Evolutionary conservation across 2,113 vertebrate species (phyloP), one percentile per base, ranked within the genome.

Genomic region (Circaetus cinerascens): DNA sequence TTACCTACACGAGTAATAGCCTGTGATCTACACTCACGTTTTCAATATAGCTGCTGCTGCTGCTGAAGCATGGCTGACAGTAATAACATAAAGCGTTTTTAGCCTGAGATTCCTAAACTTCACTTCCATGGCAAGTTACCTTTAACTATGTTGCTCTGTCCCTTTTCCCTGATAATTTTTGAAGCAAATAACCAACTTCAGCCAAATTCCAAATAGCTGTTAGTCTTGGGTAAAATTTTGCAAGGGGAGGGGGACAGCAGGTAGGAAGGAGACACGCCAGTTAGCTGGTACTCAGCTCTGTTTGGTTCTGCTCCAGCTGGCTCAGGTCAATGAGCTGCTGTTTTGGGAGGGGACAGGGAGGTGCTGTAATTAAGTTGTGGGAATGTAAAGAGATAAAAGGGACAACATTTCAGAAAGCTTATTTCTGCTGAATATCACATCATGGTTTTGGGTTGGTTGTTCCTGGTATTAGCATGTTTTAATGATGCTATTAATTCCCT

Each of bases 1-100:
- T 45, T 25, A 11, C 2, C 23, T n/a, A 5, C 4, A 2, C 0
- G 0, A 34, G 41, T 67, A 32, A 22, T 4, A n/a, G 63, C 34
- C 74, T 57, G 79, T 55, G 83, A 36, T 56, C 30, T 56, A 4
- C 8, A 0, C 69, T 75, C n/a, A 3, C 0, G 1, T 62, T 63
- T 46, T 27, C 30, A n/a, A 5, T 15, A 29, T 8, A 43, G 78
- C 78, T 46, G 79, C 57, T 67, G 60, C 64, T 86, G 51, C 76
- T 86, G 40, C 76, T 83, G 43, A 7, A 18, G 76, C 64, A 1
- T 5, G 29, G 46, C 51, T 75, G 90, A 7, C 57, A 21, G 56
- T 5, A 53, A 6, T 6, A 25, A 32, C 20, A 5, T 3, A 6
- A 50, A 59, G 29, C 3, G 0, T 2, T n/a, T 67, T 20, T 59